Conservation (phyloP, 2,113 vertebrate species). For the Lathamus discolor region DNA sequence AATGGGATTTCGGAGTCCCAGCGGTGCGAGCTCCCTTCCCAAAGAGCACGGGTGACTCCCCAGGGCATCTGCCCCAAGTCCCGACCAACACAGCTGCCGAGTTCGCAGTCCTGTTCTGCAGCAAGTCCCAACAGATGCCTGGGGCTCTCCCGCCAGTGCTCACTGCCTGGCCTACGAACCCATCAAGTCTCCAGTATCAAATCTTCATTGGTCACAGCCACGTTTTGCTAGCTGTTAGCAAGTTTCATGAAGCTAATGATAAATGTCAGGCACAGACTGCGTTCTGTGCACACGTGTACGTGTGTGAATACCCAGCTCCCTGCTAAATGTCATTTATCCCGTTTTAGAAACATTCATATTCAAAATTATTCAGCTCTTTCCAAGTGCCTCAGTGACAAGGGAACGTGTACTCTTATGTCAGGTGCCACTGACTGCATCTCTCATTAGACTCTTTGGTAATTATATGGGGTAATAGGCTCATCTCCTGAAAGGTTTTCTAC, state of each 20-base stretch:
- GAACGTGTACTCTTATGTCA: conserved; percentile 41
- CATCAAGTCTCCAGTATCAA: neutral
- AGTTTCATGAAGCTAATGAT: conserved; percentile 21
- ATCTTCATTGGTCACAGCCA: neutral
- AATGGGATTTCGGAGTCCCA: neutral
- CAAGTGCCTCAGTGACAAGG: conserved; percentile 48
- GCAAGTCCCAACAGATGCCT: neutral
- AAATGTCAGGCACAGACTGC: conserved; percentile 57
- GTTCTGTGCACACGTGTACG: conserved; percentile 42
- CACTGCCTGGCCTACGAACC: neutral
- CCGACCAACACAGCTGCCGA: neutral
- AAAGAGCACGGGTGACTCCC: neutral
- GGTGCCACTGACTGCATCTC: conserved; percentile 11
- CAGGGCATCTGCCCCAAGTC: neutral
- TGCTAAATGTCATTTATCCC: conserved; percentile 64
- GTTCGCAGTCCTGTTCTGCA: neutral
- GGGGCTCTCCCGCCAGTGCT: neutral
- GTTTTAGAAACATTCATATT: conserved; percentile 69
- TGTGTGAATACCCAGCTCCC: conserved; percentile 46
- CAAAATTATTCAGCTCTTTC: conserved; percentile 61
- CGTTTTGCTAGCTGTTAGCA: neutral
- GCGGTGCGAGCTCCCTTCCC: neutral
- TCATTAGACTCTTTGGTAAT: conserved; percentile 18
- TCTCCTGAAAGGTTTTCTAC: neutral
- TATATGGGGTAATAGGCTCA: neutral